Percentiles rank a stretch among this genome's conserved stretches.
Evolutionary conservation across 2,113 vertebrate genomes (phyloP).

Genomic region (Sciurus niger): DNA sequence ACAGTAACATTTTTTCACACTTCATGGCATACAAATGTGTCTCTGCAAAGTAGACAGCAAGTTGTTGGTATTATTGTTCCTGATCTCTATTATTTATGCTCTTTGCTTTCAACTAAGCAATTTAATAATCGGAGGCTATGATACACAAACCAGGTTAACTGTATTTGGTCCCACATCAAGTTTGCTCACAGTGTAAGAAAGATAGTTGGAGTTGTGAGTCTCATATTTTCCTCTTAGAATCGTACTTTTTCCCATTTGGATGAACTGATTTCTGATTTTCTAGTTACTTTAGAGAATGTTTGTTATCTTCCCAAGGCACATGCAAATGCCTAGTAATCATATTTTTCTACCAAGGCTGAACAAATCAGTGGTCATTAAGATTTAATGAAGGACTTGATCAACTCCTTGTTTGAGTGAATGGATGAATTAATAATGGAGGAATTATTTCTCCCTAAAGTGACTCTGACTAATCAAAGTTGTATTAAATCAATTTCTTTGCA

Average conservation of each 20-base stretch:
- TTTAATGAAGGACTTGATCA: no score
- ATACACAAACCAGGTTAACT: not conserved
- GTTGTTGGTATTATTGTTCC: not conserved
- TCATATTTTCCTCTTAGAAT: not conserved
- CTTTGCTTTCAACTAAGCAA: not conserved
- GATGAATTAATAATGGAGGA: no score
- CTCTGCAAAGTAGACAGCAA: not conserved
- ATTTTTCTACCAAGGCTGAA: no score
- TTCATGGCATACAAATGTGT: not conserved
- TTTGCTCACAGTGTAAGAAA: not conserved
- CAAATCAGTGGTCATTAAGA: no score
- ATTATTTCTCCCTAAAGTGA: not conserved
- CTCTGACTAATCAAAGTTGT: not conserved
- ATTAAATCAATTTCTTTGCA: not conserved
- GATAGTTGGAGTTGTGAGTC: not conserved
- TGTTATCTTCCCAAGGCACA: no score
- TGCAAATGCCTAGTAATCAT: no score
- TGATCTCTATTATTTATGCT: not conserved
- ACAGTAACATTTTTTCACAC: not conserved
- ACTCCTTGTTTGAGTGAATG: no score
- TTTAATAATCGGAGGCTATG: not conserved
- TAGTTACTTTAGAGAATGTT: no score
- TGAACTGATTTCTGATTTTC: not conserved
- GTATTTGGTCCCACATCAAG: not conserved
- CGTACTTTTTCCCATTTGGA: not conserved